Conservation (phyloP, 2,797 vertebrate species). For the Phataginus tricuspis region DNA sequence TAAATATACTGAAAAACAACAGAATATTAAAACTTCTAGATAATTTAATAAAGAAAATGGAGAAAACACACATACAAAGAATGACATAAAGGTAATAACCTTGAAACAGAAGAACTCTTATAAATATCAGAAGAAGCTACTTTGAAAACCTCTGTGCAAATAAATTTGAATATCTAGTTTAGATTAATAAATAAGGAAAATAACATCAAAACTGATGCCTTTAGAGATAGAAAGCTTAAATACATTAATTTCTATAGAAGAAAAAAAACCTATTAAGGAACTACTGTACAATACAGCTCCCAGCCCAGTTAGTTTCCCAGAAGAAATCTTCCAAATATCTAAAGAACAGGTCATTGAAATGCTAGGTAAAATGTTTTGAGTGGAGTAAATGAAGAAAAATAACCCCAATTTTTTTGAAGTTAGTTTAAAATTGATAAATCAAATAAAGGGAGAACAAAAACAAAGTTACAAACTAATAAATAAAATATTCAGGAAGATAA, state of each 20-base stretch:
- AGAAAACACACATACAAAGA: not conserved
- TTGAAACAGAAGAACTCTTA: not conserved
- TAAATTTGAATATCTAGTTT: not conserved
- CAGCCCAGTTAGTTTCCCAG: not conserved
- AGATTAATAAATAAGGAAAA: slow-evolving; percentile 6
- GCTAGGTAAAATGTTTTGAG: not conserved
- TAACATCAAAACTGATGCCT: not conserved
- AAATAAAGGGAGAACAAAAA: not conserved
- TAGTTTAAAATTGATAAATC: not conserved
- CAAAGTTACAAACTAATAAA: not conserved
- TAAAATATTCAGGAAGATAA: not conserved
- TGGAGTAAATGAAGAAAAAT: slow-evolving; percentile 28
- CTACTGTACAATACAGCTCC: not conserved
- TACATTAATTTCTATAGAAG: not conserved
- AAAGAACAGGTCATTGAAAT: not conserved
- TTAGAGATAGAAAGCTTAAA: not conserved
- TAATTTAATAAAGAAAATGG: not conserved
- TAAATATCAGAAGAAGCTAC: not conserved
- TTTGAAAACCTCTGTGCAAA: slow-evolving; percentile 6
- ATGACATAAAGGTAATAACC: not conserved
- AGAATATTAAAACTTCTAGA: not conserved
- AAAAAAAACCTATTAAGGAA: not conserved
- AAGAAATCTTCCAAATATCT: not conserved
- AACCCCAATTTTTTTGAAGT: not conserved
- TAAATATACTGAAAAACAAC: not conserved